phyloP scores from a whole-genome alignment of 2,797 vertebrate species.

The Eidolon dupreanum region DNA sequence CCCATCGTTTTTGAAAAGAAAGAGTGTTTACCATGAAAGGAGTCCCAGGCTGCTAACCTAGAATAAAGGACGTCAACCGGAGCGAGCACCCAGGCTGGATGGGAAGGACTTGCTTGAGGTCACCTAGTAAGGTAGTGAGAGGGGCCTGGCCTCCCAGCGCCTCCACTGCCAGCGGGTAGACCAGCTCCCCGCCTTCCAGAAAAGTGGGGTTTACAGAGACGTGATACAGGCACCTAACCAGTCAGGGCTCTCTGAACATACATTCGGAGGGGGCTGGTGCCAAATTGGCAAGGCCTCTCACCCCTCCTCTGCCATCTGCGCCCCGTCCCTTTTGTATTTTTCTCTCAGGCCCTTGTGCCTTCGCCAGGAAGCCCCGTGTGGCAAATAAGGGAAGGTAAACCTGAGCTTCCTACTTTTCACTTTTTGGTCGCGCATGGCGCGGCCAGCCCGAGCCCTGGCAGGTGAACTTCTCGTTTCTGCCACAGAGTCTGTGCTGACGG shows the following conservation, averaged over 20 bases:
- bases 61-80: background rate
- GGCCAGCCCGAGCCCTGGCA: rapidly evolving
- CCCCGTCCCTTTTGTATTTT: background rate
- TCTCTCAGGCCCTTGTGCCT: background rate
- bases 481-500: rapidly evolving
- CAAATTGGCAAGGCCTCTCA: rapidly evolving
- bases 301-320: background rate
- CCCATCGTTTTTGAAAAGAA: background rate
- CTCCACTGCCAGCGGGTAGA: rapidly evolving
- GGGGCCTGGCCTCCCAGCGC: background rate
- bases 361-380: background rate
- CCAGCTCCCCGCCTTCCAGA: background rate
- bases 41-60: background rate
- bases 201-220: background rate
- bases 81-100: background rate
- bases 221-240: background rate
- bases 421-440: rapidly evolving
- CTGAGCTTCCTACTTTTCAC: background rate
- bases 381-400: background rate
- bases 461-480: background rate
- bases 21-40: background rate
- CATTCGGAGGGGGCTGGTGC: background rate
- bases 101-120: background rate
- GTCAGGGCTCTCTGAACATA: background rate
- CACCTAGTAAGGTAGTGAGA: background rate